These are phyloP conservation scores for Tamandua tetradactyla DNA, from an alignment of 2,797 vertebrate species.

Conservation along the genomic window DNA sequence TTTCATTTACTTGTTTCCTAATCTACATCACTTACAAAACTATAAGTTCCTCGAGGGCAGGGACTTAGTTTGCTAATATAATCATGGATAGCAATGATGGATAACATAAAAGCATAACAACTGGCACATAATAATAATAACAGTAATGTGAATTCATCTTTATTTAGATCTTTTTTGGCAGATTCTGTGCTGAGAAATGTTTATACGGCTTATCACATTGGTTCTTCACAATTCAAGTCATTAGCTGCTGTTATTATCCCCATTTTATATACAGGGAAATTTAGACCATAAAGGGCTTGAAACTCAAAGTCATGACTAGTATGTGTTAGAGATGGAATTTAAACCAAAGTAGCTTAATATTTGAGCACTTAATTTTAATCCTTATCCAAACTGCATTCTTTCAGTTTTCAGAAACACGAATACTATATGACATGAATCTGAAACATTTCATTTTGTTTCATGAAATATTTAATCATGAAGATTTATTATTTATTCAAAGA, in stretches of 20 bases:
- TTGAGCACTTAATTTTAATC: background rate
- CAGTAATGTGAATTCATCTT: background rate
- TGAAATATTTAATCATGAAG: slow-evolving; percentile 49
- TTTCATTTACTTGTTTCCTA: background rate
- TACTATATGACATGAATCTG: background rate
- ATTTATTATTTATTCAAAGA: slow-evolving; percentile 61
- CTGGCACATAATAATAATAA: background rate
- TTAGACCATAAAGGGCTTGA: background rate
- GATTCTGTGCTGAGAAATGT: background rate
- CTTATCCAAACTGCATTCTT: background rate
- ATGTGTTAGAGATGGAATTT: background rate
- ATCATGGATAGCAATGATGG: too few species aligned
- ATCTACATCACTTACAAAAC: background rate
- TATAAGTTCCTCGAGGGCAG: background rate
- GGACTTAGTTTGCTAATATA: background rate
- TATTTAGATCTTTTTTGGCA: background rate
- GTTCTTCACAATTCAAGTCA: background rate
- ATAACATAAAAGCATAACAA: background rate
- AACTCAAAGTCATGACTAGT: background rate
- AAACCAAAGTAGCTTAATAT: background rate
- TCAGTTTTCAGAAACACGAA: slow-evolving; percentile 9
- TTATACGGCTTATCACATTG: background rate
- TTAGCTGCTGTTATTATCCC: background rate
- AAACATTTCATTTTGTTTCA: slow-evolving; percentile 55
- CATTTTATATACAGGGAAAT: background rate